Evolutionary conservation across 92 coral and sea anemone genomes (phyloP).

Genomic region (Parazoanthus darwini): DNA sequence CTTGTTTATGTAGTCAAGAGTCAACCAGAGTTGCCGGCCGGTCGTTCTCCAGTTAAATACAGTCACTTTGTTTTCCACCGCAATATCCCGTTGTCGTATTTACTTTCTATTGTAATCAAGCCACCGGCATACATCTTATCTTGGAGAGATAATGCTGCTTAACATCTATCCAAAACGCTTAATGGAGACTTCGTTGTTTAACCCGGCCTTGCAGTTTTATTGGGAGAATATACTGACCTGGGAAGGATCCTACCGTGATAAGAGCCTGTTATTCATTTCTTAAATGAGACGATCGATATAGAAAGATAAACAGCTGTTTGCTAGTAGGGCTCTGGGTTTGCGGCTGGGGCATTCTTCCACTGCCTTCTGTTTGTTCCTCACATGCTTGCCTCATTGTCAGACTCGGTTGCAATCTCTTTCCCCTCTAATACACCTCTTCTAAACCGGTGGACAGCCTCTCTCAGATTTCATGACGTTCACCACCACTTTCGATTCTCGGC

Average conservation of each 20-base stretch:
- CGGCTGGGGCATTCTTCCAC: conserved; percentile 25
- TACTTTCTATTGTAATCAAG: conserved; percentile 37
- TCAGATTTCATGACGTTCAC: too few relatives aligned
- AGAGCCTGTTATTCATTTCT: not conserved
- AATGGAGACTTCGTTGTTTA: conserved; percentile 26
- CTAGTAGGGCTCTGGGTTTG: not conserved
- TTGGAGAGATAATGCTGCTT: not conserved
- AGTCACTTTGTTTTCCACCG: conserved; percentile 38
- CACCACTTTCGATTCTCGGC: not conserved
- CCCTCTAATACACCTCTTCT: too few relatives aligned
- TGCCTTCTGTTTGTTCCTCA: not conserved
- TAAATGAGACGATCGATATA: not conserved
- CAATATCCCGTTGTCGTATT: conserved; percentile 20
- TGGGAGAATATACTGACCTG: conserved; percentile 35
- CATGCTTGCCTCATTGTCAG: too few relatives aligned
- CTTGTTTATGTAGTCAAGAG: conserved; percentile 31
- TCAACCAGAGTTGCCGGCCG: conserved; percentile 32
- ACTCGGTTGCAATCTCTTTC: too few relatives aligned
- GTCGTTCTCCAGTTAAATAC: conserved; percentile 37
- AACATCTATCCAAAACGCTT: too few relatives aligned
- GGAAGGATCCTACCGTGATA: conserved; percentile 31
- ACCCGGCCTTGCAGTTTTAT: conserved; percentile 20
- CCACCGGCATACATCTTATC: conserved; percentile 20
- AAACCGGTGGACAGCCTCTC: too few relatives aligned
- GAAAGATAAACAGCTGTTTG: conserved; percentile 5